These are phyloP conservation scores for Podocnemis expansa DNA, from an alignment of 2,113 vertebrate genomes.

Conservation along the genomic window DNA sequence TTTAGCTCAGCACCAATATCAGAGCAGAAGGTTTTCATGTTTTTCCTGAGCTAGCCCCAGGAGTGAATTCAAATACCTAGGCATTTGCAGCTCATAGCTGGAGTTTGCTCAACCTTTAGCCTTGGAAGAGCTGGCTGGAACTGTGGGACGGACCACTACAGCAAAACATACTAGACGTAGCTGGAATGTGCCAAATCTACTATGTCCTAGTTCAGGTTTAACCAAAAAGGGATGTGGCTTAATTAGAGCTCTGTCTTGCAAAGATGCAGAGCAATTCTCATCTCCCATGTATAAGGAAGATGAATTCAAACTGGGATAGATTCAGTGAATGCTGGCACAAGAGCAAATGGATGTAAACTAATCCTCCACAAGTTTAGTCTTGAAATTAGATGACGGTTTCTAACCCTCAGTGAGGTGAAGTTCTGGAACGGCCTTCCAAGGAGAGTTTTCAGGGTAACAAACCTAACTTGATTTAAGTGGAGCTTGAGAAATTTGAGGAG, in stretches of 20 bases:
- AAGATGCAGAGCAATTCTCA: constrained; percentile 23
- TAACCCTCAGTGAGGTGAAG: background rate
- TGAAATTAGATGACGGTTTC: background rate
- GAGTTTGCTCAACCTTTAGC: background rate
- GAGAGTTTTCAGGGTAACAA: background rate
- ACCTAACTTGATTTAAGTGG: background rate
- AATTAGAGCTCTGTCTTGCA: background rate
- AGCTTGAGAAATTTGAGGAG: background rate
- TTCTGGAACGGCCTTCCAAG: background rate
- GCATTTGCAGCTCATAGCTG: background rate
- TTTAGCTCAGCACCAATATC: constrained; percentile 19
- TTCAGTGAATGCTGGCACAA: background rate
- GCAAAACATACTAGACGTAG: fast-evolving
- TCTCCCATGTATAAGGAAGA: background rate
- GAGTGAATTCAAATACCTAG: constrained; percentile 20
- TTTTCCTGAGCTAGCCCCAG: background rate
- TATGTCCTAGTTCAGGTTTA: background rate
- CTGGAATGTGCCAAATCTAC: background rate
- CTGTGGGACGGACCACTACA: background rate
- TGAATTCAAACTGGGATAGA: background rate
- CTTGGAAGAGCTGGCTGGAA: background rate
- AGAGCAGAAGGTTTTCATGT: background rate
- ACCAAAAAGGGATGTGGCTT: background rate
- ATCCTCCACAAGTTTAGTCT: background rate
- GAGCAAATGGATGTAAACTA: background rate